Evolutionary conservation across 2,888 invertebrate genomes (phyloP).

Genomic region (Limenitis camilla): DNA sequence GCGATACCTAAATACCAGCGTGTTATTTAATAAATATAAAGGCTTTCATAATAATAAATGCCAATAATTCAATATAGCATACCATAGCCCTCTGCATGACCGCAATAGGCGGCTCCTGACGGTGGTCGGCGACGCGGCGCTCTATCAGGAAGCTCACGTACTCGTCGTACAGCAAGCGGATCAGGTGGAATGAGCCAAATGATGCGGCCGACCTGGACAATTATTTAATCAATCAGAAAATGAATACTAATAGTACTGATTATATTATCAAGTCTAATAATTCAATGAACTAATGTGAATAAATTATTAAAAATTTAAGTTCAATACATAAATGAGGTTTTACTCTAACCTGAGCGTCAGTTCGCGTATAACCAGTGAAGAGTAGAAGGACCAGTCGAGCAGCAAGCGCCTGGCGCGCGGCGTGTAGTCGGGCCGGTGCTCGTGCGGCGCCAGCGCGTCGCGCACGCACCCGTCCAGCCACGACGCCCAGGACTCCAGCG

Average conservation of each 20-base stretch:
- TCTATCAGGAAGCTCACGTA: constrained; percentile 99
- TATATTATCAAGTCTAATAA: too few relatives aligned
- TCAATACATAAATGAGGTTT: too few relatives aligned
- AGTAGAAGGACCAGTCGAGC: constrained; percentile 99
- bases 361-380: constrained; percentile 98
- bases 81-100: constrained; percentile 79
- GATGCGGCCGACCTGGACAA: constrained; percentile 87
- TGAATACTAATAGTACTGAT: too few relatives aligned
- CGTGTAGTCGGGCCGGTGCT: constrained; percentile 86
- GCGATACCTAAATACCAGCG: too few relatives aligned
- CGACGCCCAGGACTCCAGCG: constrained; percentile 96
- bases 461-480: constrained; percentile 97
- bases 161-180: constrained; percentile 97
- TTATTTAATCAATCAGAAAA: too few relatives aligned
- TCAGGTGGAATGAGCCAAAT: constrained; percentile 99
- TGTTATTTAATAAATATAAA: too few relatives aligned
- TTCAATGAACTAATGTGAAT: too few relatives aligned
- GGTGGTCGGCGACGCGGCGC: constrained; percentile 94
- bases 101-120: constrained; percentile 93
- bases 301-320: too few relatives aligned
- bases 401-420: constrained; percentile 90
- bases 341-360: constrained; percentile 88
- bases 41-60: too few relatives aligned
- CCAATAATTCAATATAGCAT: neutral
- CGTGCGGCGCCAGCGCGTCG: constrained; percentile 90